Conservation (phyloP, 2,113 vertebrate genomes). For the Barbus barbus region DNA sequence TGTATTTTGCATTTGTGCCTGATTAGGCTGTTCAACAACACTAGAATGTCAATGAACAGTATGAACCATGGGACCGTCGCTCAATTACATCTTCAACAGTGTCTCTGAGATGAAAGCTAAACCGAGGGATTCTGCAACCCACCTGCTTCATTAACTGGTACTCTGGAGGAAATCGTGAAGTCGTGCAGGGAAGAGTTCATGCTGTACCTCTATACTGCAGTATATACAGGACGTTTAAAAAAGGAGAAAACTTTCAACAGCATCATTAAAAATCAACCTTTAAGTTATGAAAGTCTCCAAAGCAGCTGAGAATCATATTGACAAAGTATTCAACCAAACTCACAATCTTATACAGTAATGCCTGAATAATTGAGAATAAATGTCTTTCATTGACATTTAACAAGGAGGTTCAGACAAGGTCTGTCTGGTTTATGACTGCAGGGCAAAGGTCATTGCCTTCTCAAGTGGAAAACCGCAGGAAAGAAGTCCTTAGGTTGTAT, state of each 20-base stretch:
- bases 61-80: background rate
- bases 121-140: background rate
- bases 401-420: background rate
- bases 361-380: background rate
- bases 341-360: background rate
- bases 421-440: constrained; percentile 2
- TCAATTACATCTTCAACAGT: constrained; percentile 7
- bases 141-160: background rate
- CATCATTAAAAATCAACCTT: constrained; percentile 8
- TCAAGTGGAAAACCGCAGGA: background rate
- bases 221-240: background rate
- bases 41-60: constrained; percentile 7
- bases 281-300: background rate
- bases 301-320: background rate
- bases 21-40: background rate
- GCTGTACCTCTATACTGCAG: background rate
- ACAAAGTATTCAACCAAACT: constrained; percentile 1
- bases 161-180: background rate
- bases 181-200: background rate
- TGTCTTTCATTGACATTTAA: constrained; percentile 3
- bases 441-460: background rate
- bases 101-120: background rate
- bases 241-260: background rate
- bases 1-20: background rate
- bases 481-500: background rate